These are phyloP conservation scores for Digitonthophagus gazella DNA, from an alignment of 2,888 invertebrate species.

Conservation along the genomic window DNA sequence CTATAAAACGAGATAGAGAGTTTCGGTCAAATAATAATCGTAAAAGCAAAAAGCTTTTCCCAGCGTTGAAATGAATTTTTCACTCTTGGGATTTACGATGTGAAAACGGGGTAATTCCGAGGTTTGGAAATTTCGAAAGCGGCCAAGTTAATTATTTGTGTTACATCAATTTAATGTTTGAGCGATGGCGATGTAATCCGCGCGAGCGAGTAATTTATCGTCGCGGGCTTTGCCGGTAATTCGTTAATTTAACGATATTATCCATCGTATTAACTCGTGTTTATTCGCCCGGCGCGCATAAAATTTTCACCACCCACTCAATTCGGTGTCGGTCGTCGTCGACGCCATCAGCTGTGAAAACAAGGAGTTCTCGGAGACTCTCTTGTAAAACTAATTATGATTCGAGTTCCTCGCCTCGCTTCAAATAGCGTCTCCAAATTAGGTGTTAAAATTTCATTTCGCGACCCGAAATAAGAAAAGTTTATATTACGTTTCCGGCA, in stretches of 20 bases:
- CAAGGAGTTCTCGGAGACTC: conserved; percentile 32
- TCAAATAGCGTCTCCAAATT: conserved; percentile 42
- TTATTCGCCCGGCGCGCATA: conserved; percentile 28
- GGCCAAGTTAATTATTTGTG: not conserved
- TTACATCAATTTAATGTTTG: not conserved
- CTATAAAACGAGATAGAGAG: not conserved
- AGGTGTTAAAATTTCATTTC: conserved; percentile 48
- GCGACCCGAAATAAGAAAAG: conserved; percentile 48
- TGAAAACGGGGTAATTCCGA: not conserved
- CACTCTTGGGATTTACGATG: not conserved
- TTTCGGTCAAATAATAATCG: not conserved
- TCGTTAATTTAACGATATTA: not conserved
- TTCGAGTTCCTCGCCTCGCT: conserved; percentile 31
- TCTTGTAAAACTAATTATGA: conserved; percentile 41
- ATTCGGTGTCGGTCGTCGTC: conserved; percentile 16
- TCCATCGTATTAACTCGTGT: conserved; percentile 12
- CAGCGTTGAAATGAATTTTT: not conserved
- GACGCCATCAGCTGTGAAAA: conserved; percentile 39
- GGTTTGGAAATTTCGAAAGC: not conserved
- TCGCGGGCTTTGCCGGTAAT: not conserved
- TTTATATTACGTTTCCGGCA: conserved; percentile 46
- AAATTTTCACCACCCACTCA: conserved; percentile 33
- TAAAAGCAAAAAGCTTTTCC: not conserved
- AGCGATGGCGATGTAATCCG: not conserved
- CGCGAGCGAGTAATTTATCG: not conserved